Base-by-base conservation (phyloP, 2,113 vertebrate genomes). In the Lycocorax pyrrhopterus region DNA sequence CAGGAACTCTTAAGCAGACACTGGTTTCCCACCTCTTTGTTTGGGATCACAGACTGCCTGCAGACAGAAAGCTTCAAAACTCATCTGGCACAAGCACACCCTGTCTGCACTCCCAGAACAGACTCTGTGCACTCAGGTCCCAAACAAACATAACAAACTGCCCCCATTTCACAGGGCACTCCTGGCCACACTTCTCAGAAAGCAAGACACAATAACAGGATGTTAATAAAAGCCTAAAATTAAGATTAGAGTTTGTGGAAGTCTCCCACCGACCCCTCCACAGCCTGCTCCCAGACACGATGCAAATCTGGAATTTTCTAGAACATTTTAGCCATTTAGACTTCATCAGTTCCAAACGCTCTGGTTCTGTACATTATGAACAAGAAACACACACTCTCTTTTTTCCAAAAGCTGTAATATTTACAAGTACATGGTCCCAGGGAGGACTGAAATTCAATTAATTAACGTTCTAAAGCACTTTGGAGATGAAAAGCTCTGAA, bases 401-500 rank as follows among this genome's bases (percentile, higher is more conserved):
- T 69, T 76, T 82, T 71, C 56, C 80, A 95, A 79, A 52, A 88
- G 80, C 76, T 87, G 3, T 21, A 93, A 49, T 81, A 92, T 96
- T 96, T 95, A 96, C 64, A 3, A 67, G 39, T 78, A 33, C 12
- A 16, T 64, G 55, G 47, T 78, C 67, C 82, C 68, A 2, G 27
- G 53, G 83, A 94, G 79, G 53, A 84, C 3, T 86, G 92, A 75
- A 88, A 94, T 71, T 93, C 92, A 93, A 87, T 92, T 94, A 96
- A 96, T 91, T 81, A 96, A 89, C 1, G 44, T 89, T 95, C 85
- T 68, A 89, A 96, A 88, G 83, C 79, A 88, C 1, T 12, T 32
- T 82, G 83, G 20, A 1, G 60, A 93, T 96, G 72, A 96, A 96
- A 96, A 92, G 85, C 90, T 87, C 69, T 86, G 76, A 93, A 89